Evolutionary conservation across 2,888 invertebrate species (phyloP).

Genomic region (Autographa gamma): DNA sequence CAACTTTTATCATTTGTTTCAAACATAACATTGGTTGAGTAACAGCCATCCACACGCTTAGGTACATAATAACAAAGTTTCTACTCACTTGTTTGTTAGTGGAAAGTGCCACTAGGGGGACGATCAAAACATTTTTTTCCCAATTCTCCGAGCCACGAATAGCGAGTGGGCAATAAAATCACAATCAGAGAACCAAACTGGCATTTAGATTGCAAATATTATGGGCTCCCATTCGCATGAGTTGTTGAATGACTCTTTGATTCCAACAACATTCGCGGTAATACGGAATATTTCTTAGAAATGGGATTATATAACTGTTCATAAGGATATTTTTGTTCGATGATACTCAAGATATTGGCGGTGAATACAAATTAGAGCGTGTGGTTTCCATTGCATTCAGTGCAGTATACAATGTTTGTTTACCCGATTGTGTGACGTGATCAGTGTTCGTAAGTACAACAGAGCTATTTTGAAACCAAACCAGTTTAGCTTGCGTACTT

Average conservation of each 20-base stretch:
- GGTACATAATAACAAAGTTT: slow-evolving; percentile 7
- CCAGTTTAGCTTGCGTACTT: slow-evolving; percentile 37
- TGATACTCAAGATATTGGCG: slow-evolving; percentile 32
- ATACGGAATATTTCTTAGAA: slow-evolving; percentile 30
- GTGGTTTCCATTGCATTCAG: slow-evolving; percentile 47
- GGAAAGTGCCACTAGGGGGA: slow-evolving; percentile 9
- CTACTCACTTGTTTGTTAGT: slow-evolving; percentile 13
- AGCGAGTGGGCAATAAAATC: slow-evolving; percentile 34
- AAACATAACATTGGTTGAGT: too few relatives aligned
- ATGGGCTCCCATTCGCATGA: slow-evolving; percentile 30
- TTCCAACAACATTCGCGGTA: slow-evolving; percentile 28
- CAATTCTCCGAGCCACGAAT: slow-evolving; percentile 19
- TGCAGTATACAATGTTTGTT: slow-evolving; percentile 52
- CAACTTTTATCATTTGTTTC: too few relatives aligned
- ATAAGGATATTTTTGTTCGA: slow-evolving; percentile 39
- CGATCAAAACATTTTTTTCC: slow-evolving; percentile 12
- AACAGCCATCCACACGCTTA: neutral
- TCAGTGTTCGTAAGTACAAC: slow-evolving; percentile 51
- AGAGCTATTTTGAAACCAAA: slow-evolving; percentile 50
- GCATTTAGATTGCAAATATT: slow-evolving; percentile 46
- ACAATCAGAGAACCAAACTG: slow-evolving; percentile 31
- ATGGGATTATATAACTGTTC: slow-evolving; percentile 36
- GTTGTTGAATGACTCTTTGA: slow-evolving; percentile 37
- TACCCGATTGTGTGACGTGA: slow-evolving; percentile 51
- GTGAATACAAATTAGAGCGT: slow-evolving; percentile 54